A percentile compares a stretch with the other conserved stretches of the same genome.
These are phyloP conservation scores for Limnephilus marmoratus DNA, from an alignment of 2,888 invertebrate species.

Conservation along the genomic window DNA sequence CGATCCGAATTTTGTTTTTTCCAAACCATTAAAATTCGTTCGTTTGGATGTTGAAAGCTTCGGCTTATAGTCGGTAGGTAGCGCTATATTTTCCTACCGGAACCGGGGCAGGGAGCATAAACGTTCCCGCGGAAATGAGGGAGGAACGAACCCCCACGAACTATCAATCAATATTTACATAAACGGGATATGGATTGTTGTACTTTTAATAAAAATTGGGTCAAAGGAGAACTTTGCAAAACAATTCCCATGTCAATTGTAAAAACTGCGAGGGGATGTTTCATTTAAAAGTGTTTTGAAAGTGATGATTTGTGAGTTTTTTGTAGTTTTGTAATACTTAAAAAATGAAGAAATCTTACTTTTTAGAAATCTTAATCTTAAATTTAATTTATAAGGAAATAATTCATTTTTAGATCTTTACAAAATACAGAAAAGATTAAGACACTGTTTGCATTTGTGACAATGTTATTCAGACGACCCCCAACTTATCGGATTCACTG, in stretches of 20 bases:
- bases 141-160: neutral
- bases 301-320: neutral
- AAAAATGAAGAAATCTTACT: no score
- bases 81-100: neutral
- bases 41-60: neutral
- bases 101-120: neutral
- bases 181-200: neutral
- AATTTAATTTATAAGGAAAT: no score
- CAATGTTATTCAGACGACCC: no score
- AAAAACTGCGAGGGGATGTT: neutral
- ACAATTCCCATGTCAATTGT: neutral
- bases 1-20: neutral
- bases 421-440: no score
- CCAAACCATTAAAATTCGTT: neutral
- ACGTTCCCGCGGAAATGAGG: neutral
- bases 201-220: neutral
- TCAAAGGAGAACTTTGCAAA: neutral
- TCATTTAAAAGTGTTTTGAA: neutral
- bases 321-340: no score
- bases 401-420: no score
- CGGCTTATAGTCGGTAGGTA: neutral
- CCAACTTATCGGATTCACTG: no score
- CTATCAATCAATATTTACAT: slow-evolving; percentile 28
- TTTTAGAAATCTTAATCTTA: no score
- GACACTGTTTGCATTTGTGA: no score